phyloP scores from a whole-genome alignment of 2,113 vertebrate species.

The Pithys albifrons region DNA sequence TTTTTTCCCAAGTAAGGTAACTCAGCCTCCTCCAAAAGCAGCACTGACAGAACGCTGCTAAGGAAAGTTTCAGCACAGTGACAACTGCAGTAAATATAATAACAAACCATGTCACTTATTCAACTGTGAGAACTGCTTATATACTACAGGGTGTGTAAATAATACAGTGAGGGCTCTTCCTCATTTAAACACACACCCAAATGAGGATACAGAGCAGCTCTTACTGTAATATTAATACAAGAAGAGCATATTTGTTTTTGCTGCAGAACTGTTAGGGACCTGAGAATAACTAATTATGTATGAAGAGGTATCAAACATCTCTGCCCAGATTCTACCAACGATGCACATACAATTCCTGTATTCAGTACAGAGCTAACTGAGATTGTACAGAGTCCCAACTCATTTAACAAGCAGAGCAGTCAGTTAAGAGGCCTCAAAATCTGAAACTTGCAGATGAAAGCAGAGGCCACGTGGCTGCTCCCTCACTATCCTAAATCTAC shows the following conservation, averaged over 20 bases:
- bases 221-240: not conserved
- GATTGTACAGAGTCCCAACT: not conserved
- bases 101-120: not conserved
- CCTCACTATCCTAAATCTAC: not conserved
- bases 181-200: not conserved
- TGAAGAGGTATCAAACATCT: not conserved
- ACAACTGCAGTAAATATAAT: not conserved
- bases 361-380: not conserved
- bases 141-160: not conserved
- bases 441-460: not conserved
- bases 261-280: not conserved
- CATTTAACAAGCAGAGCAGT: not conserved
- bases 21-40: not conserved
- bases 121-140: not conserved
- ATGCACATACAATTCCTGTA: not conserved
- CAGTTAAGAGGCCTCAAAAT: not conserved
- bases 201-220: not conserved
- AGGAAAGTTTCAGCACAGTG: not conserved
- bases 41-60: not conserved
- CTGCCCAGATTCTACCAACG: slow-evolving; percentile 14
- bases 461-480: not conserved
- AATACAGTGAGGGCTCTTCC: not conserved
- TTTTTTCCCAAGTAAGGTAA: not conserved
- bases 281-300: not conserved
- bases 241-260: slow-evolving; percentile 1